A percentile compares a stretch with the other conserved stretches of the same genome.
phyloP scores from a whole-genome alignment of 2,113 vertebrate species.

The Hippocampus guttulatus region DNA sequence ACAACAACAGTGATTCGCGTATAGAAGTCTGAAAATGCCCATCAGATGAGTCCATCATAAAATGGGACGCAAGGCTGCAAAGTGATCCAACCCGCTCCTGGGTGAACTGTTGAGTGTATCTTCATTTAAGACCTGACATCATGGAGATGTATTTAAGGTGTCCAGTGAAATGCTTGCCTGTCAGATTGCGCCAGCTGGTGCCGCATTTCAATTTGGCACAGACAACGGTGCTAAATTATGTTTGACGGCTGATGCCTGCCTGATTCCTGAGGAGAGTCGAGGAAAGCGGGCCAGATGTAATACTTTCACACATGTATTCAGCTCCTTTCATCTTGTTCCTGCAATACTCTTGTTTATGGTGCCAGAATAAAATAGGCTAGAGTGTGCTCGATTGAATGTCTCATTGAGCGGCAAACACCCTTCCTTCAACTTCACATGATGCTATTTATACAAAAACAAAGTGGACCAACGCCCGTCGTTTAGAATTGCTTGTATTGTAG shows the following conservation, averaged over 20 bases:
- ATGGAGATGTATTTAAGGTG: constrained; percentile 16
- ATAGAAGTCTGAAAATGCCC: background rate
- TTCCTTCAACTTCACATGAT: constrained; percentile 28
- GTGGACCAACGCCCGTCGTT: background rate
- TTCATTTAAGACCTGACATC: constrained; percentile 21
- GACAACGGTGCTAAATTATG: constrained; percentile 36
- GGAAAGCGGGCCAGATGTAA: constrained; percentile 50
- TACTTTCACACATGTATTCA: constrained; percentile 32
- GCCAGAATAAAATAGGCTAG: constrained; percentile 48
- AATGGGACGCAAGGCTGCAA: background rate
- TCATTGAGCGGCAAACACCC: background rate
- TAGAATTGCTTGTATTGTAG: too few relatives aligned
- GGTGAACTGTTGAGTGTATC: constrained; percentile 19
- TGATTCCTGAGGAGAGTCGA: constrained; percentile 32
- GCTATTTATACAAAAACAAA: constrained; percentile 33
- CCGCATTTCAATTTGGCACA: constrained; percentile 55
- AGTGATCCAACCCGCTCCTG: constrained; percentile 9
- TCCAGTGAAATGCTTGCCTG: constrained; percentile 30
- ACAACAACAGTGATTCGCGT: background rate
- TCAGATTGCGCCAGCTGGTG: constrained; percentile 43
- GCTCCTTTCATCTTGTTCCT: constrained; percentile 47
- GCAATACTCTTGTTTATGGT: constrained; percentile 38
- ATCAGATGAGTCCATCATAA: constrained; percentile 7
- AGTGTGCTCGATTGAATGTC: constrained; percentile 35
- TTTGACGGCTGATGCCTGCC: constrained; percentile 46